Base-by-base conservation (phyloP, 2,888 invertebrate species). In the Acanthosepion pharaonis region DNA sequence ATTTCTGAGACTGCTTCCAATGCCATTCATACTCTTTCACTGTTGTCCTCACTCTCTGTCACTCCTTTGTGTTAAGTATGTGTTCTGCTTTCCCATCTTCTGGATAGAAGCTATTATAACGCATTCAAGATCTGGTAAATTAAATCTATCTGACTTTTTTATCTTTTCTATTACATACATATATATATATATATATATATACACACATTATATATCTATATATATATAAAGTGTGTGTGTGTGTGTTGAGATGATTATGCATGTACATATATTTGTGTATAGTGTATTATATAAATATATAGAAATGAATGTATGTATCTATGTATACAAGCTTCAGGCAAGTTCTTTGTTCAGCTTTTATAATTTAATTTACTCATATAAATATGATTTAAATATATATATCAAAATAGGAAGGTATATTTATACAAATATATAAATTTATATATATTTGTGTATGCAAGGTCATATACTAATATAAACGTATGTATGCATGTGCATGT, bases 1-100 rank as follows among this genome's bases (percentile, higher is more conserved):
- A 78, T 78, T n/a, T 78, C n/a, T 78, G 78, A n/a, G 78, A 33
- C 78, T 78, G 78, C 78, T 78, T 78, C 33, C 78, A n/a, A 78
- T 78, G 78, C 78, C 28, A n/a, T 78, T 78, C 78, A 78, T 28
- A 28, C n/a, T 78, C 78, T 78, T 78, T 78, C 78, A 78, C 78
- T 78, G 5, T 78, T 78, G 78, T 33, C 78, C 78, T 78, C n/a
- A 33, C n/a, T 78, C n/a, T 5, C 78, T 78, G 5, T 78, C n/a
- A 33, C 20, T 78, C n/a, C 15, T 78, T 78, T 78, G n/a, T 78
- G 11, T 20, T 59, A 59, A 59, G 23, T 78, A 33, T 78, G 9
- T 78, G 18, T n/a, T n/a, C 1, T 78, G n/a, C n/a, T 78, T 78
- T 78, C 33, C n/a, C n/a, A 78, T 78, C 78, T 78, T 78, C 78